Evolutionary conservation across 2,113 vertebrate species (phyloP).

Genomic region (Dissostichus mawsoni): DNA sequence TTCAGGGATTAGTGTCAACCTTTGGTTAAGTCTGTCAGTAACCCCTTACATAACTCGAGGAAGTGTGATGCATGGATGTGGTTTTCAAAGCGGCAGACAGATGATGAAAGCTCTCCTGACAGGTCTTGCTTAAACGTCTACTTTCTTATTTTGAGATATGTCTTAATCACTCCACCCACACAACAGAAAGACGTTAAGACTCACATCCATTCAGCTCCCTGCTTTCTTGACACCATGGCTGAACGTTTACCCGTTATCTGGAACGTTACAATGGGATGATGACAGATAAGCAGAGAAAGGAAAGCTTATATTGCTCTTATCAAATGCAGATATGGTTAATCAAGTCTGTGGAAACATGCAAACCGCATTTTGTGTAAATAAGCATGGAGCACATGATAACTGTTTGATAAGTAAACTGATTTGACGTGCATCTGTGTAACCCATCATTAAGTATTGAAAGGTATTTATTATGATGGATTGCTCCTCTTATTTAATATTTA

Average conservation of each 20-base stretch:
- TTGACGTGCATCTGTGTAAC: too few species aligned
- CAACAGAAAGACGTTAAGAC: neutral
- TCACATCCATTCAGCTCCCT: too few species aligned
- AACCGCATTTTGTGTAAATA: slow-evolving; percentile 9
- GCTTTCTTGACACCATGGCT: neutral
- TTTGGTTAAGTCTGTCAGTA: slow-evolving; percentile 24
- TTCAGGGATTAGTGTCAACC: slow-evolving; percentile 43
- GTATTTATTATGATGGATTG: neutral
- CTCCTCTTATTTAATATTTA: too few species aligned
- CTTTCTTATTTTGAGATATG: slow-evolving; percentile 13
- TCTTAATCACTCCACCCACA: neutral
- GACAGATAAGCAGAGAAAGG: neutral
- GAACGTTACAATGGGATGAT: fast-evolving
- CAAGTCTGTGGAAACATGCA: neutral
- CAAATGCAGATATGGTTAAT: slow-evolving; percentile 10
- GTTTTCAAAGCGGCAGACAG: neutral
- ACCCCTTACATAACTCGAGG: slow-evolving; percentile 29
- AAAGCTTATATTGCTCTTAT: neutral
- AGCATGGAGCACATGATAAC: neutral
- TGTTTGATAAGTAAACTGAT: slow-evolving; percentile 10
- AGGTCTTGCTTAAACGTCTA: neutral
- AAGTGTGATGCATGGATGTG: neutral
- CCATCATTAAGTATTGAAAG: neutral
- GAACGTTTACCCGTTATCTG: neutral
- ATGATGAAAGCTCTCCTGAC: neutral